Percentiles rank a stretch among this genome's conserved stretches.
phyloP scores from a whole-genome alignment of 1,140 invertebrate species.

The Carcinoscorpius rotundicauda region DNA sequence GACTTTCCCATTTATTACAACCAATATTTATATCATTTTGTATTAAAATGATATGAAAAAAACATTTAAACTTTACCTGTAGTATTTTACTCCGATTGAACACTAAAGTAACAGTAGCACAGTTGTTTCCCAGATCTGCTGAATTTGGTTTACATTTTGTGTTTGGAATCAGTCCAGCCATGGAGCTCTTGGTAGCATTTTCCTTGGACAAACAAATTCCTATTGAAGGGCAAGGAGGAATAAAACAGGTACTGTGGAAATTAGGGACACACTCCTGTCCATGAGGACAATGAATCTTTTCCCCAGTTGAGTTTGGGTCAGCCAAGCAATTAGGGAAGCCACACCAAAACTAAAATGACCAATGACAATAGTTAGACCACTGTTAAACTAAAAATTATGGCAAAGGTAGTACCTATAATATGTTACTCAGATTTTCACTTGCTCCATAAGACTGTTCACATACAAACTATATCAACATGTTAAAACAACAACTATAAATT shows the following conservation, averaged over 20 bases:
- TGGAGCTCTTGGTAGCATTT: constrained; percentile 55
- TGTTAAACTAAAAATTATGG: background rate
- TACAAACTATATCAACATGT: no score
- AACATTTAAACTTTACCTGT: constrained; percentile 26
- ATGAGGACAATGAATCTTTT: constrained; percentile 23
- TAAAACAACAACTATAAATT: no score
- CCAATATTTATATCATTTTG: background rate
- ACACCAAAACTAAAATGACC: constrained; percentile 30
- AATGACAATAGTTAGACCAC: no score
- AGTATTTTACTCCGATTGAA: constrained; percentile 46
- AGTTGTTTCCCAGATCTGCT: constrained; percentile 50
- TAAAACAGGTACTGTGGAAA: constrained; percentile 47
- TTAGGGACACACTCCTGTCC: constrained; percentile 29
- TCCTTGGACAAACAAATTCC: constrained; percentile 67
- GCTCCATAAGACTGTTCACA: no score
- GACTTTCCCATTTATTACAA: constrained; percentile 1
- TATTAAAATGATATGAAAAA: constrained; percentile 2
- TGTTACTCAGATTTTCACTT: background rate
- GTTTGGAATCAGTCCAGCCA: constrained; percentile 56
- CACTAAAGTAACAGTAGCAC: constrained; percentile 57
- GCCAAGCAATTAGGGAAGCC: constrained; percentile 30
- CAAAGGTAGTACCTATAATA: background rate
- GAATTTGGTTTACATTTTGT: constrained; percentile 65
- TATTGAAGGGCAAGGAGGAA: constrained; percentile 57
- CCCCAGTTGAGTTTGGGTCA: constrained; percentile 27